phyloP scores from a whole-genome alignment of 2,113 vertebrate genomes.

The Raja brachyura region DNA sequence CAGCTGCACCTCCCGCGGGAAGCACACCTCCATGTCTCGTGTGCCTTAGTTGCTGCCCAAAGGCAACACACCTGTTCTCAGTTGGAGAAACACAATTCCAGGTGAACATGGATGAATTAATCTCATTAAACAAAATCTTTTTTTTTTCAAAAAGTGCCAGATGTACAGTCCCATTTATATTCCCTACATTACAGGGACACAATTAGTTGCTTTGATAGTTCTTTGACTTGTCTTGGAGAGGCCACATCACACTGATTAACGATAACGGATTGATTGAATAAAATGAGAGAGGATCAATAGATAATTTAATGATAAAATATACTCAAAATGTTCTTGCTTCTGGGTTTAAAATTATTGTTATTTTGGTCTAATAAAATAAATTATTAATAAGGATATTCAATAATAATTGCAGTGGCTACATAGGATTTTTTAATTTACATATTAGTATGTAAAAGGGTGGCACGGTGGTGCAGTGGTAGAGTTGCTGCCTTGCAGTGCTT shows the following conservation, averaged over 20 bases:
- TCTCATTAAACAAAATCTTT: background rate
- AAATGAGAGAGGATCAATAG: background rate
- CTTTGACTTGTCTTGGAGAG: background rate
- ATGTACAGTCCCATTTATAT: background rate
- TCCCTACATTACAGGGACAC: background rate
- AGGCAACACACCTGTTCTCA: background rate
- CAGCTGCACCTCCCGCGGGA: background rate
- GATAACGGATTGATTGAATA: background rate
- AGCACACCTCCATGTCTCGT: background rate
- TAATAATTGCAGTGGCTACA: background rate
- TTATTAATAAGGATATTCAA: background rate
- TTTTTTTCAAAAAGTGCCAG: background rate
- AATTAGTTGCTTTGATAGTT: background rate
- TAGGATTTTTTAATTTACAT: background rate
- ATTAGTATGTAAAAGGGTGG: too few species aligned
- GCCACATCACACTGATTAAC: background rate
- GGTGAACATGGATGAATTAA: background rate
- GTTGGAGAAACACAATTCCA: background rate
- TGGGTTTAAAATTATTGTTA: background rate
- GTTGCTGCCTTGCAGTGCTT: too few species aligned
- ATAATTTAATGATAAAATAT: background rate
- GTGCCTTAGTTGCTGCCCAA: background rate
- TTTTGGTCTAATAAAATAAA: background rate
- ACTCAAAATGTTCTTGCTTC: background rate
- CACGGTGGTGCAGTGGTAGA: too few species aligned